Base-by-base conservation (phyloP, 2,113 vertebrate species). In the Microtus ochrogaster region DNA sequence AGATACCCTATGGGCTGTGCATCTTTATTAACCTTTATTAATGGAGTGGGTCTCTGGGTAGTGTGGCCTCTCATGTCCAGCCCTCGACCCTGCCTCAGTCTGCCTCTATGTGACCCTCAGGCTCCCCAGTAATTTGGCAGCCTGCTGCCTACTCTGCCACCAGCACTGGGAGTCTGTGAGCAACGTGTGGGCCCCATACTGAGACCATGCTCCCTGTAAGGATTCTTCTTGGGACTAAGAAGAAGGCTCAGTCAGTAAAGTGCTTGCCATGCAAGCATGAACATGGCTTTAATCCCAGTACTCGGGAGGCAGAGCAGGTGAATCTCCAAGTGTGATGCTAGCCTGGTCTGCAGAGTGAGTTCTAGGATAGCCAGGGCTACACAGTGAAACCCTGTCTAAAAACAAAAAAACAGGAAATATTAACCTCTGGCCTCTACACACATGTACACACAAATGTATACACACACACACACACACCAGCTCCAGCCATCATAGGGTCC, bases 1-100 rank as follows among this genome's bases (percentile, higher is more conserved):
- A 63, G 44, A 61, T 7, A 13, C 49, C 36, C 58, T 4, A 0
- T 9, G 8, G 30, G 11, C 70, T 30, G 1, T 0, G 0, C 1
- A 22, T 49, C 73, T 68, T 8, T 28, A 11, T 55, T 1, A 30
- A 52, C 33, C 52, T 72, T 52, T 52, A 52, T 52, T 52, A 52
- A 52, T 0, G 22, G 86, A 76, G 39, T 16, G 17, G 24, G 49
- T 12, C 13, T 58, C 58, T 33, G 12, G 66, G 78, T 28, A 30
- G 30, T 30, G 11, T 24, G 22, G 73, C 16, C 33, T n/a, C 36
- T 26, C 77, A 33, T 26, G 3, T 47, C 63, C 83, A 68, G 47
- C 65, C 33, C 65, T 70, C 12, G 0, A 33, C 33, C 41, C 49
- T 61, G 22, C 5, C 41, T n/a, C 85, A 17, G 1, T 9, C 47